Evolutionary conservation across 2,113 vertebrate genomes (phyloP), one percentile per base, ranked within the genome.

Genomic region (Mirounga angustirostris): DNA sequence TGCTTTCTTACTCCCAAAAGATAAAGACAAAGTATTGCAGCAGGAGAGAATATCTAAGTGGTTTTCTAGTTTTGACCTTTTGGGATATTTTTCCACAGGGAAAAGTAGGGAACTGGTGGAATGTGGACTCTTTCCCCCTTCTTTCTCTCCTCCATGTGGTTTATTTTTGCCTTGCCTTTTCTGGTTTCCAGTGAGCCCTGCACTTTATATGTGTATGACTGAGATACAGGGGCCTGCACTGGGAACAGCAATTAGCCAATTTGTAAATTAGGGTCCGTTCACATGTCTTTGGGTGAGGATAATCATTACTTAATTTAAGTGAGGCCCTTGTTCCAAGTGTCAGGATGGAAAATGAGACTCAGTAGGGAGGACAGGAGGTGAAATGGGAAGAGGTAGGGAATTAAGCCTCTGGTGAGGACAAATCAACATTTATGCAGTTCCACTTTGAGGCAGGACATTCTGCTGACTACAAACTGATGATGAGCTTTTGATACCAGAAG

Each of bases 301-400:
- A 98, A 98, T 98, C 93, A 98, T 96, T 96, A 96, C 88, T 97
- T 97, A 98, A 98, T 98, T 98, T 98, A 97, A 94, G 92, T 69
- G 95, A 97, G 81, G 92, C 92, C 95, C 28, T 83, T 73, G 83
- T 67, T 91, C 18, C 78, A 79, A 97, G 94, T 95, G 71, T 98
- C 65, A 40, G 21, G 69, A 65, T 95, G 95, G 94, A 98, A 96
- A 97, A 96, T 92, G 95, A 95, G 97, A 78, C 87, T 89, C 65
- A n/a, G 87, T 78, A 36, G 88, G 76, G 87, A 95, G 94, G 59
- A 80, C 95, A 67, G 67, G 93, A 95, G 97, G 95, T 95, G 97
- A 97, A 97, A 93, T 91, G 88, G 67, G 67, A 97, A 97, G 97
- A 98, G 26, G 86, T 97, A 92, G 84, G 92, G 73, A 14, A 97